Conservation (phyloP, 2,888 invertebrate species). For the Ochropacha duplaris region DNA sequence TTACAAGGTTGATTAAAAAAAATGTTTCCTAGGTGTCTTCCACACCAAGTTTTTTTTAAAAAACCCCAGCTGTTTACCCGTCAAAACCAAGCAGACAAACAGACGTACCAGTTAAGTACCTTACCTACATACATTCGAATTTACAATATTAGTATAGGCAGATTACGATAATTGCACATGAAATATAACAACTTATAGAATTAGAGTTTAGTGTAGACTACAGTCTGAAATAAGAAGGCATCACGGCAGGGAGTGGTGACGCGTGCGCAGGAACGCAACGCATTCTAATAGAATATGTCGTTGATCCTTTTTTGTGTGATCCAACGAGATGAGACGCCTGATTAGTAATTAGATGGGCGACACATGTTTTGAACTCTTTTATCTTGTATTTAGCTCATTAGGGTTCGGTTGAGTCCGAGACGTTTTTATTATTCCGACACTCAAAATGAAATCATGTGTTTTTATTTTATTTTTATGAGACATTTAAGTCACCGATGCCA, state of each 20-base stretch:
- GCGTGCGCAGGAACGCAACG: constrained; percentile 64
- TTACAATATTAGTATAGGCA: too few relatives aligned
- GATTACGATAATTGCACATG: background rate
- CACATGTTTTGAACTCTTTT: constrained; percentile 75
- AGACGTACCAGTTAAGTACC: too few relatives aligned
- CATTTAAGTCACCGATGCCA: background rate
- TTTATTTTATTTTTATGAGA: constrained; percentile 13
- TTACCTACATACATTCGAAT: too few relatives aligned
- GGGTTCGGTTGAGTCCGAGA: constrained; percentile 36
- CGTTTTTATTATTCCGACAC: constrained; percentile 50
- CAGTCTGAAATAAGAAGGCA: background rate
- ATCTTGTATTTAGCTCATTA: constrained; percentile 71
- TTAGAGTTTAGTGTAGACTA: background rate
- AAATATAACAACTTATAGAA: background rate
- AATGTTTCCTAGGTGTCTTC: too few relatives aligned
- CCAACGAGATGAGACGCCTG: constrained; percentile 66
- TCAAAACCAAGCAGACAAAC: too few relatives aligned
- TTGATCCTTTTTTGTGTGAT: constrained; percentile 66
- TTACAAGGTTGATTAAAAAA: too few relatives aligned
- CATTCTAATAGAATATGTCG: constrained; percentile 68
- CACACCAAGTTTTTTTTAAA: too few relatives aligned
- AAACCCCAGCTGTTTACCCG: too few relatives aligned
- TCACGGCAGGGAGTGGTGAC: constrained; percentile 19
- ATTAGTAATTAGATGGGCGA: constrained; percentile 80
- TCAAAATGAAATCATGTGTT: constrained; percentile 22